Evolutionary conservation across 2,113 vertebrate species (phyloP).

Genomic region (Festucalex cinctus): DNA sequence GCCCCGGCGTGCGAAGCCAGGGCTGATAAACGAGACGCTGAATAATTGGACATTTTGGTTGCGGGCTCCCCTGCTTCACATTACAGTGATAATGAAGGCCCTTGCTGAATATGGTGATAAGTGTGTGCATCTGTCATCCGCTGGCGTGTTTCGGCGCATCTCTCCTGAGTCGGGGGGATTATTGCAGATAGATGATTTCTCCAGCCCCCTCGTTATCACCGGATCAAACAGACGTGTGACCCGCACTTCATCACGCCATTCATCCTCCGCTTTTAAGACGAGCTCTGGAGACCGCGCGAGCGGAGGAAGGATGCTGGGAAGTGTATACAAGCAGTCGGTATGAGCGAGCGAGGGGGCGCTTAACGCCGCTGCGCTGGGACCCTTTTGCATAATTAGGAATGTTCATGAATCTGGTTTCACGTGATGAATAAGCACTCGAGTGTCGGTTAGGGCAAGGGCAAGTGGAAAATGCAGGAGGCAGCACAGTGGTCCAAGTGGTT

Average conservation of each 20-base stretch:
- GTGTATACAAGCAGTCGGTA: conserved; percentile 48
- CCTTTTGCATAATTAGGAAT: conserved; percentile 59
- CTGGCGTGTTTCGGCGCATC: conserved; percentile 51
- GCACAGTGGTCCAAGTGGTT: background rate
- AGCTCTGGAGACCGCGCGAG: conserved; percentile 64
- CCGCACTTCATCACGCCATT: conserved; percentile 71
- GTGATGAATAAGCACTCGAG: conserved; percentile 4
- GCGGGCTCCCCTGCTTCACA: conserved; percentile 66
- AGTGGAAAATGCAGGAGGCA: background rate
- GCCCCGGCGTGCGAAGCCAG: conserved; percentile 56
- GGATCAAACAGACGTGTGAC: conserved; percentile 74
- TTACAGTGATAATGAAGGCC: conserved; percentile 73
- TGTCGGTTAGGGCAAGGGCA: background rate
- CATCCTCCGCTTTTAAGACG: conserved; percentile 66
- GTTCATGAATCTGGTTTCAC: conserved; percentile 28
- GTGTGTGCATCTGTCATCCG: conserved; percentile 64
- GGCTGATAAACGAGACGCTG: conserved; percentile 63
- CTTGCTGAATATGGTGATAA: conserved; percentile 89
- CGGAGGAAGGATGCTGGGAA: conserved; percentile 45
- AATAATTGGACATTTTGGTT: conserved; percentile 74
- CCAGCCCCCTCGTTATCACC: conserved; percentile 73
- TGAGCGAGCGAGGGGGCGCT: conserved; percentile 38
- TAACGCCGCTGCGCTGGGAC: conserved; percentile 61
- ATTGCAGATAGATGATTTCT: conserved; percentile 76
- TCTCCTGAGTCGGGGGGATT: conserved; percentile 75